phyloP scores from a whole-genome alignment of 2,797 vertebrate genomes.

The Diplodus sargus region DNA sequence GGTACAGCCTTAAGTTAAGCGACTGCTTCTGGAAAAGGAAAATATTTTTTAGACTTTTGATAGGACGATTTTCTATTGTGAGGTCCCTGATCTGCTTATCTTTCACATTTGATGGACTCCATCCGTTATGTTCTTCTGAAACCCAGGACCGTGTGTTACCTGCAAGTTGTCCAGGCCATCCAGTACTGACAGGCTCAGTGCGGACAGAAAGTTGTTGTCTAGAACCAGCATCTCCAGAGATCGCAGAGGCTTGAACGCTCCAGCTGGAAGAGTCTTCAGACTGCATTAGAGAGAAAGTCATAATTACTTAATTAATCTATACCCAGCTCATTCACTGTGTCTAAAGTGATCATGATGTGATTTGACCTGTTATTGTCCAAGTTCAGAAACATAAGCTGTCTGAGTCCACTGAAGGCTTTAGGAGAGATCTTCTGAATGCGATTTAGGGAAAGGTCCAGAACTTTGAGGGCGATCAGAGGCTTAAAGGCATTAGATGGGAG shows the following conservation, averaged over 20 bases:
- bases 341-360: not conserved
- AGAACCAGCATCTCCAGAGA: constrained; percentile 85
- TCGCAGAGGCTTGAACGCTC: constrained; percentile 72
- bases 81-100: not conserved
- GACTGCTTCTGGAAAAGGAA: too few relatives aligned
- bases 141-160: constrained; percentile 41
- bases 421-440: constrained; percentile 81
- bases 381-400: constrained; percentile 85
- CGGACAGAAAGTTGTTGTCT: constrained; percentile 83
- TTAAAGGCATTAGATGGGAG: constrained; percentile 82
- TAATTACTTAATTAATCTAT: constrained; percentile 5
- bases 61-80: too few relatives aligned
- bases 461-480: constrained; percentile 83
- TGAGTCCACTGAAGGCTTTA: constrained; percentile 82
- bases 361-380: constrained; percentile 84
- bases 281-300: constrained; percentile 48
- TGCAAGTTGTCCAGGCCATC: constrained; percentile 80
- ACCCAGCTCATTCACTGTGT: not conserved
- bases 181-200: constrained; percentile 68
- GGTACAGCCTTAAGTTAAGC: too few relatives aligned
- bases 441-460: constrained; percentile 84
- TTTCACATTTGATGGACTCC: not conserved
- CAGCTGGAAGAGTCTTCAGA: constrained; percentile 75
- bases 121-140: not conserved
- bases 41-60: too few relatives aligned